These are phyloP conservation scores for Enteromius fasciolatus DNA, from an alignment of 2,797 vertebrate genomes.

Conservation along the genomic window DNA sequence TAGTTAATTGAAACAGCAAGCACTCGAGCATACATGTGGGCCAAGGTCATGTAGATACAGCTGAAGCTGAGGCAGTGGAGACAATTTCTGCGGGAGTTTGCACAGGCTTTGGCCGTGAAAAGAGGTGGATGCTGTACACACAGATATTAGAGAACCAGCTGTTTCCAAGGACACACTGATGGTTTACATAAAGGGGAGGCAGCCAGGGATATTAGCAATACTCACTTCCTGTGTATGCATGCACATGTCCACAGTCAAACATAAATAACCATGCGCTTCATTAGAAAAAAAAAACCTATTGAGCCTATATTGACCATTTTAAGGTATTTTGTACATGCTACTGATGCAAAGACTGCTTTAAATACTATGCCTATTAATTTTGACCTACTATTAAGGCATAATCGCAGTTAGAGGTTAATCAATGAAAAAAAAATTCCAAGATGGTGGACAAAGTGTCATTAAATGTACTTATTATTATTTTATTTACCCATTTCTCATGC, in stretches of 20 bases:
- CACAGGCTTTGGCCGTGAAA: slow-evolving; percentile 17
- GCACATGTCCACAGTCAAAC: not conserved
- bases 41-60: slow-evolving; percentile 36
- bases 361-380: not conserved
- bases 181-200: slow-evolving; percentile 16
- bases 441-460: not conserved
- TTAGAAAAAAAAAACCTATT: not conserved
- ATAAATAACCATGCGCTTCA: not conserved
- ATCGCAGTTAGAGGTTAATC: not conserved
- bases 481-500: not conserved
- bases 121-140: slow-evolving; percentile 31
- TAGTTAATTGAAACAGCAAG: slow-evolving; percentile 33
- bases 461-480: not conserved
- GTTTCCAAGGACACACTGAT: slow-evolving; percentile 40
- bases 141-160: slow-evolving; percentile 41
- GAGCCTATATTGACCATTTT: not conserved
- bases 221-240: not conserved
- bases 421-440: not conserved
- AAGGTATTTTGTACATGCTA: not conserved
- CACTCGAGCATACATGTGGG: slow-evolving; percentile 9
- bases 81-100: slow-evolving; percentile 30
- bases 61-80: slow-evolving; percentile 6
- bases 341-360: not conserved
- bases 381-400: not conserved
- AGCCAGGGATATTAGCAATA: not conserved